Conservation (phyloP, 2,113 vertebrate genomes). For the Proterorhinus semilunaris region DNA sequence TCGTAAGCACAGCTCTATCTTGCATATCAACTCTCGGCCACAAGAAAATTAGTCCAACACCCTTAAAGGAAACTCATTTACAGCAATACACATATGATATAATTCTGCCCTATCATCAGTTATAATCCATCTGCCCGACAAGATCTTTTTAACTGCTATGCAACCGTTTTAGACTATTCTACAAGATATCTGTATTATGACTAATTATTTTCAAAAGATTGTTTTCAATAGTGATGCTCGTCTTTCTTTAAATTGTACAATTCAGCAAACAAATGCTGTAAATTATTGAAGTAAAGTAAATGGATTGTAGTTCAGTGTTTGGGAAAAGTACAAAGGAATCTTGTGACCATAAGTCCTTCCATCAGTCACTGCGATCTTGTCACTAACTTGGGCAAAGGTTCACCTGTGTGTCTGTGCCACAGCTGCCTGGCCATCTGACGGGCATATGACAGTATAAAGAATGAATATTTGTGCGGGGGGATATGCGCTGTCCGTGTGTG, state of each 20-base stretch:
- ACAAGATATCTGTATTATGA: too few relatives aligned
- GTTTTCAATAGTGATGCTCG: too few relatives aligned
- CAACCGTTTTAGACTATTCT: too few relatives aligned
- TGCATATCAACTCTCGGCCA: conserved; percentile 69
- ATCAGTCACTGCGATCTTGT: background rate
- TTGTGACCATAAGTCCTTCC: background rate
- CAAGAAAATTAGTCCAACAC: conserved; percentile 62
- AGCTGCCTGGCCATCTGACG: conserved; percentile 32
- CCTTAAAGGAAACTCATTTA: conserved; percentile 19
- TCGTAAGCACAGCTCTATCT: conserved; percentile 67
- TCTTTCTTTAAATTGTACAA: too few relatives aligned
- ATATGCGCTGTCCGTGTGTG: conserved; percentile 27
- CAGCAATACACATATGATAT: conserved; percentile 16
- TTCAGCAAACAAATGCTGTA: too few relatives aligned
- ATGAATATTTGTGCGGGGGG: conserved; percentile 63
- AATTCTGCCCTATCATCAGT: background rate
- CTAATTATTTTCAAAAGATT: too few relatives aligned
- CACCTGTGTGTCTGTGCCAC: conserved; percentile 13
- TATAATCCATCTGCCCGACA: too few relatives aligned
- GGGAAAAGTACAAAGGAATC: background rate
- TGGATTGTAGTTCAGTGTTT: background rate
- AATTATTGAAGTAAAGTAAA: background rate
- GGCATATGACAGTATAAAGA: conserved; percentile 11
- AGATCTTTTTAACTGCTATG: too few relatives aligned
- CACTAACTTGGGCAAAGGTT: conserved; percentile 53